These are phyloP conservation scores for Sycophaga agraensis DNA, from an alignment of 1,140 invertebrate genomes.

Conservation along the genomic window DNA sequence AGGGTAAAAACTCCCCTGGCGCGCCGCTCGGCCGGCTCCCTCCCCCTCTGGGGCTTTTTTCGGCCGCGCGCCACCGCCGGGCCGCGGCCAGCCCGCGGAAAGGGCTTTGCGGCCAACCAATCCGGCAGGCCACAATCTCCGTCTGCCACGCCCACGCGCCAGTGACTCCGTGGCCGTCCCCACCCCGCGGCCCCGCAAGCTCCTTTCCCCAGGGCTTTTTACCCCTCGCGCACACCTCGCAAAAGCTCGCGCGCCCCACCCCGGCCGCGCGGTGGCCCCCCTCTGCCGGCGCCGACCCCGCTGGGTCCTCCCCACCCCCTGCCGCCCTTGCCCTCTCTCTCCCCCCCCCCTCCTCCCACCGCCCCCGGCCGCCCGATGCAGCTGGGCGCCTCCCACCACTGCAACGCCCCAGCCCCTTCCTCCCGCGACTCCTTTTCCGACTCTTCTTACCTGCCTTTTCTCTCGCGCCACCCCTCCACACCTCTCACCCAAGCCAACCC, in stretches of 20 bases:
- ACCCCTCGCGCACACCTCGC: constrained; percentile 31
- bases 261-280: constrained; percentile 24
- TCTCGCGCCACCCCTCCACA: too few species aligned
- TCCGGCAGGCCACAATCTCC: constrained; percentile 48
- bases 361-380: too few species aligned
- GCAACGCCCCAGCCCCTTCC: constrained; percentile 19
- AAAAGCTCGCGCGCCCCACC: constrained; percentile 12
- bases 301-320: neutral
- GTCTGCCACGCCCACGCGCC: constrained; percentile 52
- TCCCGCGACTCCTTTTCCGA: neutral
- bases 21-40: constrained; percentile 10
- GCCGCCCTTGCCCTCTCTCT: neutral
- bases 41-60: constrained; percentile 39
- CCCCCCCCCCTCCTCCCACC: neutral
- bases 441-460: too few species aligned
- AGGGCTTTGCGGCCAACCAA: constrained; percentile 50
- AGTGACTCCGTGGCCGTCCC: constrained; percentile 45
- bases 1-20: constrained; percentile 55
- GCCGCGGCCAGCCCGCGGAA: constrained; percentile 33
- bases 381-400: constrained; percentile 21
- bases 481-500: too few species aligned
- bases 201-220: constrained; percentile 32
- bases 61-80: constrained; percentile 29
- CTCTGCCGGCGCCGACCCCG: neutral
- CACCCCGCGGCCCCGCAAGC: constrained; percentile 28